Base-by-base conservation (phyloP, 2,797 vertebrate genomes). In the Karalla daura region DNA sequence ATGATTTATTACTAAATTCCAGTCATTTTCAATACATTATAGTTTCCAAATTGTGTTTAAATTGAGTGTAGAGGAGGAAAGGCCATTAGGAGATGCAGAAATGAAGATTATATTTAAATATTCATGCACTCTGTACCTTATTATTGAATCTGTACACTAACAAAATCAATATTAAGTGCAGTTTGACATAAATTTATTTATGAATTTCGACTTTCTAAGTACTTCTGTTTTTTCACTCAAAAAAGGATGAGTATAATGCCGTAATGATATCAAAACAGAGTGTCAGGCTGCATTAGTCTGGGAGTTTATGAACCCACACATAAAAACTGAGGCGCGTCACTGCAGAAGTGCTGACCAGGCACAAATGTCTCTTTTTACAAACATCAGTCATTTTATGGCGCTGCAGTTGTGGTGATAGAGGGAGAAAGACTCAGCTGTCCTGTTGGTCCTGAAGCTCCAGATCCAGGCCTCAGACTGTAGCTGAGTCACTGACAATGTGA, bases 81-180 rank as follows among this genome's bases (percentile, higher is more conserved):
- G 95, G 96, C 98, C 97, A 99, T 99, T 99, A 99, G 97, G 96
- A 99, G 96, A 99, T 98, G 97, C 97, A 99, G 97, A 98, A 99
- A 99, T 97, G 96, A 99, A 98, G 97, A 99, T 99, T 97, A 98
- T 99, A 99, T 99, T 99, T 99, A 99, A 99, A 99, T 99, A 99
- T 99, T 99, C 97, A 99, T 99, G 98, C 95, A 96, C 94, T 95
- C 97, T 94, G 94, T 98, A 98, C 97, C 98, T 98, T 99, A 98
- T 99, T 99, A 99, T 98, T 98, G 98, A 99, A 99, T 99, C 97
- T 98, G 97, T 98, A 99, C 98, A 97, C 97, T 99, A 98, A 99
- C 97, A 98, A 98, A 99, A 99, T 99, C 98, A 98, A 99, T 99
- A 99, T 98, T 98, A 99, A 99, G 98, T 98, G 98, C 98, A 98